Percentiles rank a stretch among this genome's conserved stretches.
Evolutionary conservation across 2,113 vertebrate species (phyloP).

Genomic region (Uria lomvia): DNA sequence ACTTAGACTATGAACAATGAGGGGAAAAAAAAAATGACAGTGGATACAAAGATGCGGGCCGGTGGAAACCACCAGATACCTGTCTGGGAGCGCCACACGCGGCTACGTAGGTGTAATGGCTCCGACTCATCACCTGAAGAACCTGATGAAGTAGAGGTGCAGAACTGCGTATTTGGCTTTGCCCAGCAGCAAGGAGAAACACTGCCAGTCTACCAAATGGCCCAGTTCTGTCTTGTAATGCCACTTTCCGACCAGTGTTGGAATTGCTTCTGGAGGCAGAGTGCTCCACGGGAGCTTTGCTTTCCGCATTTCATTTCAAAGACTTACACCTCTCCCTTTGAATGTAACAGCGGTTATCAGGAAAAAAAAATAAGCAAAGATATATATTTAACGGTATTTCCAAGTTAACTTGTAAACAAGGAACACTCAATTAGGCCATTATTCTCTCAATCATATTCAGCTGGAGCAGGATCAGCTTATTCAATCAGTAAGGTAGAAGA

Average conservation of each 20-base stretch:
- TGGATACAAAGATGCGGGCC: neutral
- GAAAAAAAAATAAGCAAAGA: neutral
- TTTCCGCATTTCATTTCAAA: neutral
- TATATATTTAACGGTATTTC: neutral
- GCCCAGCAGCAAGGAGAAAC: neutral
- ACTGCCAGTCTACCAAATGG: neutral
- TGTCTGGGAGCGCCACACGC: neutral
- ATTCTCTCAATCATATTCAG: neutral
- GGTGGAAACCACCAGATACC: neutral
- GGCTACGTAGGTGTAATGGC: accelerated
- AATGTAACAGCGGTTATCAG: neutral
- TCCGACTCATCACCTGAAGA: neutral
- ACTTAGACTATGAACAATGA: neutral
- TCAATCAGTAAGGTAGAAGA: neutral
- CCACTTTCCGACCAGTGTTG: neutral
- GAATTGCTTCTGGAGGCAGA: neutral
- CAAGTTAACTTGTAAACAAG: neutral
- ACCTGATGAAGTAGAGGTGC: neutral
- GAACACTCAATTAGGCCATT: neutral
- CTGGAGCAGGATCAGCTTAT: neutral
- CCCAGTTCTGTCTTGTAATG: neutral
- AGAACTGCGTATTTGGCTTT: neutral
- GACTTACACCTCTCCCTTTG: neutral
- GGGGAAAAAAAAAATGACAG: accelerated
- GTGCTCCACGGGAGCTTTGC: accelerated